phyloP scores from a whole-genome alignment of 2,113 vertebrate genomes.

The Barbus barbus region DNA sequence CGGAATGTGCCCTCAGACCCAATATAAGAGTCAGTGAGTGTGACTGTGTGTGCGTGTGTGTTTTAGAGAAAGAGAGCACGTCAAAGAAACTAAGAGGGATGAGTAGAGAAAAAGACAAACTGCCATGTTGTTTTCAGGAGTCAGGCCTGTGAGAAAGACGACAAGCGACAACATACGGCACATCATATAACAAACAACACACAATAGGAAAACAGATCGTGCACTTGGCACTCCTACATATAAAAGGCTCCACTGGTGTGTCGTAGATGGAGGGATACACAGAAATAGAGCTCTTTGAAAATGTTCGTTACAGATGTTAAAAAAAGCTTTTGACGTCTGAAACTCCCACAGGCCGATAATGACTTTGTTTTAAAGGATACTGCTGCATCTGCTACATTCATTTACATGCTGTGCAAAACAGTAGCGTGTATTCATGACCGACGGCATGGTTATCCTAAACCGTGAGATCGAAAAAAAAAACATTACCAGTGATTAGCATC shows the following conservation, averaged over 20 bases:
- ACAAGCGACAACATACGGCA: conserved; percentile 16
- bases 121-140: conserved; percentile 15
- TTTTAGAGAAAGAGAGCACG: conserved; percentile 8
- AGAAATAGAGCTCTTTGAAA: conserved; percentile 16
- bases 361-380: conserved; percentile 12
- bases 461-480: not conserved
- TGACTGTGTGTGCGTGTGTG: not conserved
- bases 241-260: not conserved
- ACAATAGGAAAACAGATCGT: conserved; percentile 3
- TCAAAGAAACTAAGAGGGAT: conserved; percentile 29
- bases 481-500: not conserved
- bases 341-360: not conserved
- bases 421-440: not conserved
- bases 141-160: conserved; percentile 18
- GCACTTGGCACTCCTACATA: not conserved
- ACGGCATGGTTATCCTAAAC: not conserved
- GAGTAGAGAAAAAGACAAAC: not conserved
- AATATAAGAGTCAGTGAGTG: conserved; percentile 32
- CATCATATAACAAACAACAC: conserved; percentile 31
- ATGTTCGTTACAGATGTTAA: conserved; percentile 18
- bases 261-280: not conserved
- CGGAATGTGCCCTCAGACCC: conserved; percentile 31
- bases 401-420: not conserved
- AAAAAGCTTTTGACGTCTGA: conserved; percentile 5
- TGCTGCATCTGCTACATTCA: not conserved